Evolutionary conservation across 2,797 vertebrate genomes (phyloP).

Genomic region (Coreius guichenoti): DNA sequence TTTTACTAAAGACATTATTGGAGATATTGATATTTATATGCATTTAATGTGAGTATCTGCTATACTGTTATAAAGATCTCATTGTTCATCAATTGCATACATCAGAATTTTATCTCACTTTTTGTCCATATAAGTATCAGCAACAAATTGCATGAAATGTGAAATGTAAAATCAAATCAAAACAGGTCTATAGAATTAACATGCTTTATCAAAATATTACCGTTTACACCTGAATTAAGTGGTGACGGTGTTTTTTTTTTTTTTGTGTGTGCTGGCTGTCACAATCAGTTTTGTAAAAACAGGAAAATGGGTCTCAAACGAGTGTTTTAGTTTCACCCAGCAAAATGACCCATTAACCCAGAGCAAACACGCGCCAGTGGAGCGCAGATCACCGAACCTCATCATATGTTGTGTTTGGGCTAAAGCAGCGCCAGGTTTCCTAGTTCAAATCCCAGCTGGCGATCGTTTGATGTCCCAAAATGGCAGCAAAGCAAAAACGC

Average conservation of each 20-base stretch:
- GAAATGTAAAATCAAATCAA: not conserved
- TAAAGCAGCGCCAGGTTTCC: not conserved
- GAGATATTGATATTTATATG: no score
- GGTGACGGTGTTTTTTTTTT: not conserved
- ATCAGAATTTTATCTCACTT: no score
- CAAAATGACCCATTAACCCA: slow-evolving; percentile 66
- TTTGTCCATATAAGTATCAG: no score
- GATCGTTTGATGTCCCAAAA: not conserved
- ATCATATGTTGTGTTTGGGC: not conserved
- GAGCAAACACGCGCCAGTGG: slow-evolving; percentile 67
- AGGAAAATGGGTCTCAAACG: slow-evolving; percentile 47
- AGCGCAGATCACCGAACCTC: slow-evolving; percentile 13
- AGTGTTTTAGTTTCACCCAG: slow-evolving; percentile 61
- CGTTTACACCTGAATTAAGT: not conserved
- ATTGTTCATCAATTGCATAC: no score
- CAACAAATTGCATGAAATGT: no score
- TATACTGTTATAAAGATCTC: not conserved
- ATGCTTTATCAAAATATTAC: not conserved
- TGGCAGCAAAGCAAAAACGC: not conserved
- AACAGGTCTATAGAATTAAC: not conserved
- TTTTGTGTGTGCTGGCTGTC: not conserved
- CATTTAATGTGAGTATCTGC: not conserved
- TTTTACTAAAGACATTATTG: not conserved
- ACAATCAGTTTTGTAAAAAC: slow-evolving; percentile 1
- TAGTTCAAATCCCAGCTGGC: slow-evolving; percentile 11